Evolutionary conservation across 2,888 invertebrate genomes (phyloP).

Genomic region (Zeuzera pyrina): DNA sequence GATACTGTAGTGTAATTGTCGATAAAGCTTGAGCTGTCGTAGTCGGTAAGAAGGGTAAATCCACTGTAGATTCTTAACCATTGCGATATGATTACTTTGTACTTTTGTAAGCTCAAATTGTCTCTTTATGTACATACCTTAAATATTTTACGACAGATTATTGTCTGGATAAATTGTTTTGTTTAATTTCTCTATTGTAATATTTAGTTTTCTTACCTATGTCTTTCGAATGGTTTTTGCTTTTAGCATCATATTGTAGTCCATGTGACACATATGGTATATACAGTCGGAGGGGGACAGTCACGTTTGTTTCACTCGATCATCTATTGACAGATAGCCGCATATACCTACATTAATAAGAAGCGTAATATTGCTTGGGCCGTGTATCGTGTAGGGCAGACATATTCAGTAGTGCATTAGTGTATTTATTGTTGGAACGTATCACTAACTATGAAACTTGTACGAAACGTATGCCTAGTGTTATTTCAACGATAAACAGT

Average conservation of each 20-base stretch:
- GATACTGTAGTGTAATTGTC: constrained; percentile 63
- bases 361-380: constrained; percentile 60
- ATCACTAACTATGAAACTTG: constrained; percentile 44
- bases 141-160: constrained; percentile 51
- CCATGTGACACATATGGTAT: too few relatives aligned
- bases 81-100: constrained; percentile 68
- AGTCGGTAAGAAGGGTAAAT: constrained; percentile 66
- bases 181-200: constrained; percentile 37
- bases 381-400: constrained; percentile 56
- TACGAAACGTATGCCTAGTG: constrained; percentile 50
- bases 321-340: constrained; percentile 28
- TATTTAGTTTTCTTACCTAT: constrained; percentile 22
- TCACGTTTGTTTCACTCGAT: constrained; percentile 31
- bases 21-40: constrained; percentile 65
- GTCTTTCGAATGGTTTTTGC: too few relatives aligned
- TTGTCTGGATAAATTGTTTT: constrained; percentile 50
- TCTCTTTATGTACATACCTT: constrained; percentile 66
- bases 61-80: constrained; percentile 63
- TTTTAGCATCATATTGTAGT: constrained; percentile 7
- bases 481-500: constrained; percentile 53
- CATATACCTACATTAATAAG: too few relatives aligned
- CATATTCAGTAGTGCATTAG: constrained; percentile 60
- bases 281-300: too few relatives aligned
- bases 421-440: constrained; percentile 55
- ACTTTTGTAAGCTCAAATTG: constrained; percentile 71